These are phyloP conservation scores for Spicauda simplicius DNA, from an alignment of 2,888 invertebrate species.

Conservation along the genomic window DNA sequence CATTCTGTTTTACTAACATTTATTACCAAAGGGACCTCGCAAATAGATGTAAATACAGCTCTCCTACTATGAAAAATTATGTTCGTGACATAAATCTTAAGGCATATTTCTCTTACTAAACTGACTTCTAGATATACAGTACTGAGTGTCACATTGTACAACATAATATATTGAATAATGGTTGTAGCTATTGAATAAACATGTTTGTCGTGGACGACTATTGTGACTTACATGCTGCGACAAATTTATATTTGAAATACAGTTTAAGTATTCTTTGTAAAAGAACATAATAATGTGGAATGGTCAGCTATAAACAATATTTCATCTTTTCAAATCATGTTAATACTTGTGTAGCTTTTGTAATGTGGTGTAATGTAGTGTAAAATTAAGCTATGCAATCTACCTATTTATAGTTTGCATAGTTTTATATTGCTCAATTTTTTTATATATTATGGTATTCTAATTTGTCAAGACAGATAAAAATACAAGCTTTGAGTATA, in stretches of 20 bases:
- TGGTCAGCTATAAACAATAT: background rate
- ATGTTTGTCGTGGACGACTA: conserved; percentile 11
- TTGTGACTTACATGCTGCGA: conserved; percentile 8
- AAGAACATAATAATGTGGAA: conserved; percentile 15
- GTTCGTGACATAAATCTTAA: too few species aligned
- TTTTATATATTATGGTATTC: too few species aligned
- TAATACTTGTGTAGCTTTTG: background rate
- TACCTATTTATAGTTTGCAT: too few species aligned
- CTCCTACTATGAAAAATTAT: too few species aligned
- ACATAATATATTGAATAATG: conserved; percentile 1
- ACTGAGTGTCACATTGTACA: background rate
- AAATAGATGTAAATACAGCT: too few species aligned
- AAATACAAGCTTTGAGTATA: too few species aligned
- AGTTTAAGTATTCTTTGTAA: conserved; percentile 6
- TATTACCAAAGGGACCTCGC: too few species aligned
- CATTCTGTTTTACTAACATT: too few species aligned
- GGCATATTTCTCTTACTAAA: background rate
- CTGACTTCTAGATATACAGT: background rate
- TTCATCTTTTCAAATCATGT: background rate
- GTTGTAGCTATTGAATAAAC: conserved; percentile 11
- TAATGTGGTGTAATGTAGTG: background rate
- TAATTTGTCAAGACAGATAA: too few species aligned
- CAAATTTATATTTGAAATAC: conserved; percentile 9
- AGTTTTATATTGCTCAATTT: too few species aligned
- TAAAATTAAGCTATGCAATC: too few species aligned